Evolutionary conservation across 1,140 invertebrate species (phyloP).

Genomic region (Drosophila sturtevanti): DNA sequence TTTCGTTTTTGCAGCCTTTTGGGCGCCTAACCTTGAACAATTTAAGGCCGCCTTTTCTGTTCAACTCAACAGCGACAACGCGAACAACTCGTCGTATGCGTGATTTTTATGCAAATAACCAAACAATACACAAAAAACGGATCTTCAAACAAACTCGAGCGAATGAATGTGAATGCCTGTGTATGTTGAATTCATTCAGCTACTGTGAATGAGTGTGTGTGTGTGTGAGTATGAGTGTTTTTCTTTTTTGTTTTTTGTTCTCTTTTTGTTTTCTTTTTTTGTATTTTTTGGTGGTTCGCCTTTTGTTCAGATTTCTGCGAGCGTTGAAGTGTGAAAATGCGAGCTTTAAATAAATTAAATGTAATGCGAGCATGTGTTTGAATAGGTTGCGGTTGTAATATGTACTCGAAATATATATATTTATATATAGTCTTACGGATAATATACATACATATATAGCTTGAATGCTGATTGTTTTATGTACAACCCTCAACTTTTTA

Average conservation of each 20-base stretch:
- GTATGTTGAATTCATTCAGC: conserved; percentile 39
- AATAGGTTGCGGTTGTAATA: conserved; percentile 28
- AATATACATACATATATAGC: too few relatives aligned
- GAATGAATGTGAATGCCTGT: conserved; percentile 34
- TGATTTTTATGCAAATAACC: conserved; percentile 72
- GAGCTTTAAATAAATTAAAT: conserved; percentile 78
- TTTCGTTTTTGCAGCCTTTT: conserved; percentile 24
- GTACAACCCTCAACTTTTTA: too few relatives aligned
- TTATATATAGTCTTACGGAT: background rate
- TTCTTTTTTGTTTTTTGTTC: background rate
- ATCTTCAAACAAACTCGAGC: conserved; percentile 58
- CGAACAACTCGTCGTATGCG: conserved; percentile 50
- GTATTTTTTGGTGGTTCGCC: background rate
- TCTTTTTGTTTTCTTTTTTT: conserved; percentile 10
- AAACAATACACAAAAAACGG: conserved; percentile 57
- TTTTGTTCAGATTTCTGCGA: conserved; percentile 27
- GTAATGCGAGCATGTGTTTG: conserved; percentile 37
- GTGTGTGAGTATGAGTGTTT: background rate
- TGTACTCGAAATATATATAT: background rate
- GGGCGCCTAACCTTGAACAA: conserved; percentile 60
- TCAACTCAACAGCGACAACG: conserved; percentile 5
- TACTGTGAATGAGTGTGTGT: conserved; percentile 13
- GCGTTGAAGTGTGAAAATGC: conserved; percentile 63
- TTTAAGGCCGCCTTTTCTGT: conserved; percentile 48
- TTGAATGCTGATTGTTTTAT: too few relatives aligned